Percentiles rank a stretch among this genome's conserved stretches.
These are phyloP conservation scores for Lepidurus couesii DNA, from an alignment of 1,140 invertebrate species.

Conservation along the genomic window DNA sequence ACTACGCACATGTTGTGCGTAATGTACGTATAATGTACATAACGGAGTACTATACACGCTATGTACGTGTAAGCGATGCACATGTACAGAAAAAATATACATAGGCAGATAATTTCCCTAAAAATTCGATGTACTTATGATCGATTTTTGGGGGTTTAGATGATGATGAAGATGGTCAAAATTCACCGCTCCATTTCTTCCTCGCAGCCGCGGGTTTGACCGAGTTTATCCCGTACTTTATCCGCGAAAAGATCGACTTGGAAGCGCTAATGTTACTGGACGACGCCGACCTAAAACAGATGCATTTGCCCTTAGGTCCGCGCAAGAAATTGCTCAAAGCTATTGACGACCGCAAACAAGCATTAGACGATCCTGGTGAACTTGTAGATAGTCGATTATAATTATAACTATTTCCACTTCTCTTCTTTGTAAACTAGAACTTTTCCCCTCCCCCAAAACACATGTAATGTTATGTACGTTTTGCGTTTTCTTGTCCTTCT, in stretches of 20 bases:
- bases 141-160: constrained; percentile 53
- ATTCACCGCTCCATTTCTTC: constrained; percentile 67
- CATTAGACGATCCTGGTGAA: constrained; percentile 65
- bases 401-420: background rate
- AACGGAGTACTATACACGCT: too few relatives aligned
- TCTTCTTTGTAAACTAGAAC: constrained; percentile 1
- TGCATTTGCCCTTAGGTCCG: constrained; percentile 73
- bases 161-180: constrained; percentile 45
- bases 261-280: constrained; percentile 82
- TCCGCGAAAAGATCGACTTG: constrained; percentile 85
- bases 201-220: constrained; percentile 70
- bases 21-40: too few relatives aligned
- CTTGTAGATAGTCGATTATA: constrained; percentile 59
- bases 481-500: background rate
- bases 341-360: constrained; percentile 69
- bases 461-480: background rate
- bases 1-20: too few relatives aligned
- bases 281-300: constrained; percentile 73
- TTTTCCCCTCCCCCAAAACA: background rate
- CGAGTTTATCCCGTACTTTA: constrained; percentile 67
- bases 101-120: too few relatives aligned
- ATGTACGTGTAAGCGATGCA: too few relatives aligned
- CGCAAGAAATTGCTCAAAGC: constrained; percentile 72
- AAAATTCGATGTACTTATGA: background rate
- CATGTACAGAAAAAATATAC: too few relatives aligned